Evolutionary conservation across 2,797 vertebrate genomes (phyloP), one percentile per base, ranked within the genome.

Genomic region (Gallinago solitaria): DNA sequence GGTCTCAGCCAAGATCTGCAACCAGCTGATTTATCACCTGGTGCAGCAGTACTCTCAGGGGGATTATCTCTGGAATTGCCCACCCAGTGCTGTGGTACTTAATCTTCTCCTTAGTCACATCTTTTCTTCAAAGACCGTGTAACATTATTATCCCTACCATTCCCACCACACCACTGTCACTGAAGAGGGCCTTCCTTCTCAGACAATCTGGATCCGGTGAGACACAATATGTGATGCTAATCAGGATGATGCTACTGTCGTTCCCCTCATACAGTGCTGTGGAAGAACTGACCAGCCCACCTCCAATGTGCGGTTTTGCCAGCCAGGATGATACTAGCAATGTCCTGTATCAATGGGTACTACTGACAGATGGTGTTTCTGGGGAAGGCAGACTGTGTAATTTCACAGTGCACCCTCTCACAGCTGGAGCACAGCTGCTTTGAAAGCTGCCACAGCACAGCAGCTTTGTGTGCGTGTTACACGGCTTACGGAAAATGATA

Each of bases 391-490:
- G 47, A 23, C n/a, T 43, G 41, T 43, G 41, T 24, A 65, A 37
- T 90, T 88, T 35, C 54, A 68, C 53, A 45, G 41, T 8, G n/a
- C 45, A 43, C 39, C 27, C 39, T 61, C 83, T 35, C 54, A 68
- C 53, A 45, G 41, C 7, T 33, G 19, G 21, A 77, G 37, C 18
- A 60, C 61, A 47, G 90, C 27, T 77, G 47, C 43, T 78, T 19
- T 74, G 24, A 65, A 74, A 24, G 39, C 69, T 71, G 35, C 23
- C 51, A 41, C 2, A 41, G 68, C 61, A 84, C 32, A 53, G 35
- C 0, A 2, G 10, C 2, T 0, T 3, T 50, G 5, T 41, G 25
- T 24, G 60, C 0, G 1, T 57, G 59, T 41, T 56, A 65, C 1
- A 60, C 39, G 16, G 61, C 17, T 87, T 4, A 54, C 2, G 27